Evolutionary conservation across 2,113 vertebrate genomes (phyloP).

Genomic region (Cryptoleucopteryx plumbea): DNA sequence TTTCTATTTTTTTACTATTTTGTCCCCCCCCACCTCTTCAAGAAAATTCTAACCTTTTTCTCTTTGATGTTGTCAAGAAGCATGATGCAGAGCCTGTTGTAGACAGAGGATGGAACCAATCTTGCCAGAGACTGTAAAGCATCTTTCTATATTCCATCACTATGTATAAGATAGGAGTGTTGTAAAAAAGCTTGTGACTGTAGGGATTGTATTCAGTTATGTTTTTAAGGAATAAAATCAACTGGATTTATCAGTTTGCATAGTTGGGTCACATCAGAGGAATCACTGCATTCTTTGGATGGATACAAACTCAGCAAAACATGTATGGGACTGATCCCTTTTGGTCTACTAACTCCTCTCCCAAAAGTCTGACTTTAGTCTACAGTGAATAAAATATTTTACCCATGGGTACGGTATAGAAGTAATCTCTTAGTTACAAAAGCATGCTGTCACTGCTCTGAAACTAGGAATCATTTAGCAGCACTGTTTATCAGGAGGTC

Average conservation of each 20-base stretch:
- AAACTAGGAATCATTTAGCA: neutral
- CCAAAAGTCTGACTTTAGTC: neutral
- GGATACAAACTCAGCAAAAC: neutral
- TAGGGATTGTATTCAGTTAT: neutral
- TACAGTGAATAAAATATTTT: neutral
- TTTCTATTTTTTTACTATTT: rapidly evolving
- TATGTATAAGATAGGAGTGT: neutral
- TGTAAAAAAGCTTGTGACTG: neutral
- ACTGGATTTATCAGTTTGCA: neutral
- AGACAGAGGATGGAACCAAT: neutral
- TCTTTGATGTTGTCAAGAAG: neutral
- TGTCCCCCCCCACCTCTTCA: rapidly evolving
- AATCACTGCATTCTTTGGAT: neutral
- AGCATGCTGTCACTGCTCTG: neutral
- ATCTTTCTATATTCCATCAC: neutral
- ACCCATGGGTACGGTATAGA: neutral
- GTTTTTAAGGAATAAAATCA: neutral
- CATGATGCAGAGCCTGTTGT: neutral
- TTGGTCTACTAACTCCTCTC: neutral
- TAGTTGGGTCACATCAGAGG: neutral
- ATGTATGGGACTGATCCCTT: neutral
- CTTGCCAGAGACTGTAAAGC: neutral
- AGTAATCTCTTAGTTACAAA: neutral
- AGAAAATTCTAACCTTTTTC: neutral
- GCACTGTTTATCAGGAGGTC: neutral